These are phyloP conservation scores for Papilio machaon DNA, from an alignment of 1,140 invertebrate species.

Conservation along the genomic window DNA sequence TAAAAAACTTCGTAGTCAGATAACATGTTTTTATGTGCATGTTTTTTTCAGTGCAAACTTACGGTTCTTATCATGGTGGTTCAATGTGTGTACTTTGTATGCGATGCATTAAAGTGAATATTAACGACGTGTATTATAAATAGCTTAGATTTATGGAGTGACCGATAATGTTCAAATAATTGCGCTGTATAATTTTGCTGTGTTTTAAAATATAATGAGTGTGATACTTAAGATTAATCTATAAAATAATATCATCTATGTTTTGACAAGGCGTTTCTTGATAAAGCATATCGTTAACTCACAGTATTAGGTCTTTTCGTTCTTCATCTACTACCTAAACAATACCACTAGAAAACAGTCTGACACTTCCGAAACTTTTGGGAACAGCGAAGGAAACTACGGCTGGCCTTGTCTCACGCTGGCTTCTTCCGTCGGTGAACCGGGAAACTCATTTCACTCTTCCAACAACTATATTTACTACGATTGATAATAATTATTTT, in stretches of 20 bases:
- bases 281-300: conserved; percentile 79
- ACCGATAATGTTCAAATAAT: neutral
- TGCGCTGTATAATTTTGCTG: neutral
- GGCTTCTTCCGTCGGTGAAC: conserved; percentile 59
- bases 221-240: neutral
- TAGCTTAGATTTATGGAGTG: neutral
- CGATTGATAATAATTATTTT: neutral
- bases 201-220: conserved; percentile 1
- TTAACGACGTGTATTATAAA: neutral
- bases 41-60: neutral
- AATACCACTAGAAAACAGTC: conserved; percentile 77
- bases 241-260: conserved; percentile 63
- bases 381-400: conserved; percentile 79
- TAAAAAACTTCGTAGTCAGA: neutral
- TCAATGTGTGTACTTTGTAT: neutral
- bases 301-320: conserved; percentile 70
- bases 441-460: conserved; percentile 71
- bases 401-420: conserved; percentile 74
- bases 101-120: neutral
- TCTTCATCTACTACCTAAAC: conserved; percentile 76
- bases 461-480: conserved; percentile 38
- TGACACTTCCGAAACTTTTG: conserved; percentile 77
- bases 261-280: conserved; percentile 76
- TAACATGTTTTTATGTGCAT: too few species aligned
- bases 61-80: neutral